These are phyloP conservation scores for Holothuria glaberrima DNA, from an alignment of 35 echinoderm and acorn worm species.

Conservation along the genomic window DNA sequence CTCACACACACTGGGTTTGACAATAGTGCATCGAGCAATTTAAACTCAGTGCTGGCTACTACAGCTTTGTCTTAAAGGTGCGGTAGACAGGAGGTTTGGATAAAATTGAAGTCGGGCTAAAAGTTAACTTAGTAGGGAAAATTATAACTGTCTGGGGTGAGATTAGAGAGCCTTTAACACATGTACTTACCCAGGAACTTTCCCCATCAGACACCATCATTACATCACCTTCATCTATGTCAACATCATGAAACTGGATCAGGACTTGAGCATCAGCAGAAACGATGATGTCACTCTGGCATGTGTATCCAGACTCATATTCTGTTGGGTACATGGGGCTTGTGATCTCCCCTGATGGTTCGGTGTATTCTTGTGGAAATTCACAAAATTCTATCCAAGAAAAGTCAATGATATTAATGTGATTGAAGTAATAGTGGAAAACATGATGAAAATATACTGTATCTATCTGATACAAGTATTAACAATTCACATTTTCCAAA, in stretches of 20 bases:
- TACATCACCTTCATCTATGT: slow-evolving; percentile 39
- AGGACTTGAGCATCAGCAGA: slow-evolving; percentile 30
- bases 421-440: not conserved
- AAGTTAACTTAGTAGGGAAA: too few species aligned
- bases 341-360: slow-evolving; percentile 13
- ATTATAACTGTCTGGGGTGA: too few species aligned
- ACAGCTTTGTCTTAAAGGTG: too few species aligned
- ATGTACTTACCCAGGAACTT: not conserved
- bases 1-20: too few species aligned
- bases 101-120: too few species aligned
- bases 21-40: too few species aligned
- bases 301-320: slow-evolving; percentile 11
- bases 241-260: slow-evolving; percentile 38
- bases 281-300: slow-evolving; percentile 9
- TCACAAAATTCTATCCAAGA: slow-evolving; percentile 45
- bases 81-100: too few species aligned
- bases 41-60: too few species aligned
- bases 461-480: not conserved
- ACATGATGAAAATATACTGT: not conserved
- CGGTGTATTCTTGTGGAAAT: not conserved
- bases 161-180: too few species aligned
- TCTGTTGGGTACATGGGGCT: slow-evolving; percentile 37
- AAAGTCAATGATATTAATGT: not conserved
- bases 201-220: not conserved
- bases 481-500: too few species aligned